phyloP scores from a whole-genome alignment of 2,113 vertebrate genomes.

The Nerophis lumbriciformis region DNA sequence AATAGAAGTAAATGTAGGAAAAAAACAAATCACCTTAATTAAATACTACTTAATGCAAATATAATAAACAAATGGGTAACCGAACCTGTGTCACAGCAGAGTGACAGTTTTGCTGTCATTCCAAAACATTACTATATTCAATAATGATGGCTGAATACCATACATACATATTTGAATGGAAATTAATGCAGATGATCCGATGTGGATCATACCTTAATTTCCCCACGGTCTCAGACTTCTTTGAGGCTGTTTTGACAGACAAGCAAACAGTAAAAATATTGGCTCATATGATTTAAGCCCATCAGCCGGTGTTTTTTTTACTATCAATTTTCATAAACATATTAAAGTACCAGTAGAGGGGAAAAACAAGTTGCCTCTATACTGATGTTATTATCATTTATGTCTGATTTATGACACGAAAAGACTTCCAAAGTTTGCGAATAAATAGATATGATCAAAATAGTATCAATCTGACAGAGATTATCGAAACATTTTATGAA shows the following conservation, averaged over 20 bases:
- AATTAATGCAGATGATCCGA: conserved; percentile 12
- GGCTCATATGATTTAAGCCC: conserved; percentile 9
- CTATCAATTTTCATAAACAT: conserved; percentile 44
- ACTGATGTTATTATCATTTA: too few relatives aligned
- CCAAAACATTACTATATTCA: conserved; percentile 1
- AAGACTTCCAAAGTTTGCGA: too few relatives aligned
- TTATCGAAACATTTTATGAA: too few relatives aligned
- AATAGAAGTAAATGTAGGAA: too few relatives aligned
- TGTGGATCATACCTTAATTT: conserved; percentile 51
- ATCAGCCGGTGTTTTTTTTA: background rate
- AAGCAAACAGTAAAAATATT: conserved; percentile 14
- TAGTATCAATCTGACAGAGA: too few relatives aligned
- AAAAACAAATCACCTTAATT: too few relatives aligned
- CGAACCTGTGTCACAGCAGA: too few relatives aligned
- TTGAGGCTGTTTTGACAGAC: conserved; percentile 37
- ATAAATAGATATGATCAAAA: too few relatives aligned
- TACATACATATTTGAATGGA: conserved; percentile 16
- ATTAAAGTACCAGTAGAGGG: background rate
- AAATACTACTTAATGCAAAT: too few relatives aligned
- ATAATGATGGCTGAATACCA: conserved; percentile 23
- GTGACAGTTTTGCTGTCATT: conserved; percentile 5
- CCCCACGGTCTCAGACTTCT: conserved; percentile 33
- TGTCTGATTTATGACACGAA: too few relatives aligned
- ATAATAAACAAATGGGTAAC: too few relatives aligned
- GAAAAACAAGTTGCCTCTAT: too few relatives aligned